These are phyloP conservation scores for Rhimphoctona megacephalus DNA, from an alignment of 2,888 invertebrate species.

Conservation along the genomic window DNA sequence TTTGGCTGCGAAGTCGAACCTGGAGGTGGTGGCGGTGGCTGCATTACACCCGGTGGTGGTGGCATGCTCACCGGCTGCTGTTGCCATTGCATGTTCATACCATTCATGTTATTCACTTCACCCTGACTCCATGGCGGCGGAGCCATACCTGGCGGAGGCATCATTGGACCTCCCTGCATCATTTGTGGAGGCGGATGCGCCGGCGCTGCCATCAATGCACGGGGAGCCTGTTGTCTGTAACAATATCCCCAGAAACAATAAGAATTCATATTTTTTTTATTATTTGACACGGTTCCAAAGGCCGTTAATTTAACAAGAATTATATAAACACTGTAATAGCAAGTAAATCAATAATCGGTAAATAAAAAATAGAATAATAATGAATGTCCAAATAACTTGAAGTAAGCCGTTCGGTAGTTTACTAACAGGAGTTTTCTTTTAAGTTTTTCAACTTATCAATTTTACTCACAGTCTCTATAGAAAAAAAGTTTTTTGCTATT, in stretches of 20 bases:
- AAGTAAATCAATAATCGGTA: too few species aligned
- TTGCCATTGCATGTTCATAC: constrained; percentile 82
- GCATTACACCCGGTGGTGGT: constrained; percentile 85
- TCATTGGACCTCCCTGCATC: constrained; percentile 84
- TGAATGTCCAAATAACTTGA: too few species aligned
- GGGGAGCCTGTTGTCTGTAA: constrained; percentile 86
- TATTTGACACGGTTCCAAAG: background rate
- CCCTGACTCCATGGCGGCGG: constrained; percentile 85
- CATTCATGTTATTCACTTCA: constrained; percentile 81
- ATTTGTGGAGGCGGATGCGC: constrained; percentile 85
- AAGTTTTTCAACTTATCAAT: too few species aligned
- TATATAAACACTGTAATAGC: too few species aligned
- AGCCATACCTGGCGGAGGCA: constrained; percentile 86
- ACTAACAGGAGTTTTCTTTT: too few species aligned
- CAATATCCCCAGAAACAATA: background rate
- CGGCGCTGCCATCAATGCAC: constrained; percentile 89
- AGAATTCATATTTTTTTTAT: background rate
- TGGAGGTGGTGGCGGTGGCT: constrained; percentile 86
- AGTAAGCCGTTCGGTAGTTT: too few species aligned
- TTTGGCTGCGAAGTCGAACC: constrained; percentile 85
- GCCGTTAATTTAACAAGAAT: background rate
- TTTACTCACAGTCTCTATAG: too few species aligned
- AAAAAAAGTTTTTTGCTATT: too few species aligned
- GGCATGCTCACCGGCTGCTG: constrained; percentile 86
- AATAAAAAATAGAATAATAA: too few species aligned